Base-by-base conservation (phyloP, 92 coral and sea anemone genomes). In the Pocillopora meandrina region DNA sequence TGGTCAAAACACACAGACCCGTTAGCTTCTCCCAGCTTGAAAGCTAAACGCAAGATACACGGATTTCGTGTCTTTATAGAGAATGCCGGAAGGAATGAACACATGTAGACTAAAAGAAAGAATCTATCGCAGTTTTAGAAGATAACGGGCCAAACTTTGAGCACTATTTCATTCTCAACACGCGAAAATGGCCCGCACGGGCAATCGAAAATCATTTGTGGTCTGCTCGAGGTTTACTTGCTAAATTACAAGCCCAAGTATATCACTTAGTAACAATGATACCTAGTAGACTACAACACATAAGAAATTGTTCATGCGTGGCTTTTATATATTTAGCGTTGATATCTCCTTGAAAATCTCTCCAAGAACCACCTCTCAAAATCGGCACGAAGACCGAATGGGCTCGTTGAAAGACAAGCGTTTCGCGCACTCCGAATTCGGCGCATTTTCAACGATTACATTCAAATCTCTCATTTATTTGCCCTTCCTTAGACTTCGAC, bases 171-270 rank as follows among this genome's bases (percentile, higher is more conserved):
- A 42, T 76, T 42, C 65, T 35, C n/a, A 20, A 70, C 83, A 59
- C 31, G 61, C 66, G 73, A 76, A 71, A 85, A 90, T 79, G 82
- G 87, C 84, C 84, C 81, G 74, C 76, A 75, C 60, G 59, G 67
- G 84, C 88, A 80, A 90, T 90, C 92, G 87, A 81, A 73, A 86
- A 86, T 73, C 88, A 89, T 90, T 86, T 90, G 92, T 86, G 92
- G 92, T 90, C 81, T 85, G 66, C 26, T 67, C 85, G 85, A 71
- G 90, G 92, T 90, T 90, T 90, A 86, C 92, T 90, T 23, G 92
- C 78, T 86, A 90, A 85, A 86, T 90, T 90, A 90, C 88, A 76
- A 82, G 81, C 78, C 83, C 67, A 90, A 86, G 89, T 85, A 52
- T 58, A 90, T 90, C 92, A 85, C 87, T 90, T 90, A 35, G 89